Evolutionary conservation across 2,797 vertebrate genomes (phyloP).

Genomic region (Leuciscus waleckii): DNA sequence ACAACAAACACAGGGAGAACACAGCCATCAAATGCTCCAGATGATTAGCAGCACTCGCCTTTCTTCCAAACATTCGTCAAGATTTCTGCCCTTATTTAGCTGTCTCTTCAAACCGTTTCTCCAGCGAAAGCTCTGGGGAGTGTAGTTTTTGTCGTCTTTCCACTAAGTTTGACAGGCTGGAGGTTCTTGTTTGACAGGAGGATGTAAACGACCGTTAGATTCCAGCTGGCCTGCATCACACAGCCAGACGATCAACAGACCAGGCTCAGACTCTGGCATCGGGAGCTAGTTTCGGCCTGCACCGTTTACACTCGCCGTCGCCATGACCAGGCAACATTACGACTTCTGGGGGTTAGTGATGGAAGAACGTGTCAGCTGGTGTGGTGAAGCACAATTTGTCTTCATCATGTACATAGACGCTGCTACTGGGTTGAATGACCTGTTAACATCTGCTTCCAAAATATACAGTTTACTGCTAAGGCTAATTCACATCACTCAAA

Average conservation of each 20-base stretch:
- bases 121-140: slow-evolving; percentile 70
- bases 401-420: slow-evolving; percentile 12
- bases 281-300: neutral
- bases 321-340: slow-evolving; percentile 44
- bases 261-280: slow-evolving; percentile 64
- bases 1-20: slow-evolving; percentile 58
- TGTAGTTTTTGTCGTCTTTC: slow-evolving; percentile 71
- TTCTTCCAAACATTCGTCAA: slow-evolving; percentile 56
- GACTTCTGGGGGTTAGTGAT: slow-evolving; percentile 31
- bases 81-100: slow-evolving; percentile 77
- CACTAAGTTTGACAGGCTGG: slow-evolving; percentile 71
- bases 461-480: slow-evolving; percentile 26
- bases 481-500: slow-evolving; percentile 18
- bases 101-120: slow-evolving; percentile 58
- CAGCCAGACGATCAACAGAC: slow-evolving; percentile 61
- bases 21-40: slow-evolving; percentile 65
- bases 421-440: slow-evolving; percentile 10
- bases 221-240: slow-evolving; percentile 62
- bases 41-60: slow-evolving; percentile 69
- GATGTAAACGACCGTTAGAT: slow-evolving; percentile 73
- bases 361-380: slow-evolving; percentile 8
- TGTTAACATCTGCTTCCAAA: slow-evolving; percentile 36
- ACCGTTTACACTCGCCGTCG: slow-evolving; percentile 39
- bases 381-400: slow-evolving; percentile 5
- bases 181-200: slow-evolving; percentile 78